Percentiles rank a stretch among this genome's conserved stretches.
Conservation (phyloP, 2,888 invertebrate genomes). For the Elmis aenea region DNA sequence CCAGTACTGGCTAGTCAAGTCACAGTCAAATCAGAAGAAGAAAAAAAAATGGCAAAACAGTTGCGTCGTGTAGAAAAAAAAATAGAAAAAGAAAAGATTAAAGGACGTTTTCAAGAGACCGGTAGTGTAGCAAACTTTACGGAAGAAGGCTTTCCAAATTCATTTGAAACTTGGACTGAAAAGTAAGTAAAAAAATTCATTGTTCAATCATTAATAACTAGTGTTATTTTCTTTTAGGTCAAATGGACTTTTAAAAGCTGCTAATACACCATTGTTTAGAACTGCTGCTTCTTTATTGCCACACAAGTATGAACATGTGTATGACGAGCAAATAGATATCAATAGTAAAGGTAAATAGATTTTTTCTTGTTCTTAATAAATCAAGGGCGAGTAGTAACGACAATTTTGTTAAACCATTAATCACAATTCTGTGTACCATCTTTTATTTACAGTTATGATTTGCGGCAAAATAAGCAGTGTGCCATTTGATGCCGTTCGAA, state of each 20-base stretch:
- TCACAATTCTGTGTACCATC: constrained; percentile 1
- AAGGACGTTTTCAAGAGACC: no score
- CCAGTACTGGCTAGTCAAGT: constrained; percentile 77
- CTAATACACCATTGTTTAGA: background rate
- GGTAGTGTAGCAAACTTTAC: no score
- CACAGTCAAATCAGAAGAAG: constrained; percentile 76
- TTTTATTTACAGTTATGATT: constrained; percentile 24
- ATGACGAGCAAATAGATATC: no score
- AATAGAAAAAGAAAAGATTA: constrained; percentile 47
- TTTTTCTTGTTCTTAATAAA: no score
- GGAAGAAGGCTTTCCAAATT: no score
- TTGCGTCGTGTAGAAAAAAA: constrained; percentile 83
- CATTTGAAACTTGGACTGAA: constrained; percentile 7
- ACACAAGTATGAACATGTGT: no score
- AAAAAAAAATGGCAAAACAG: constrained; percentile 70
- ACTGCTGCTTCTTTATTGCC: no score
- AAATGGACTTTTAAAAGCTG: background rate
- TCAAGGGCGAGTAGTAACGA: no score
- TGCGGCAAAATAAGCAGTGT: constrained; percentile 43
- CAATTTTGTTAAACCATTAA: constrained; percentile 1
- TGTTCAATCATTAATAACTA: background rate
- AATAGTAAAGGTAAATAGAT: no score
- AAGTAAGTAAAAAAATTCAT: constrained; percentile 3
- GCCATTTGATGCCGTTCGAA: constrained; percentile 73
- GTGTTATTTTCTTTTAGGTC: background rate